Percentiles rank a stretch among this genome's conserved stretches.
Conservation (phyloP, 1,140 invertebrate species). For the Mesaphorura yosii region DNA sequence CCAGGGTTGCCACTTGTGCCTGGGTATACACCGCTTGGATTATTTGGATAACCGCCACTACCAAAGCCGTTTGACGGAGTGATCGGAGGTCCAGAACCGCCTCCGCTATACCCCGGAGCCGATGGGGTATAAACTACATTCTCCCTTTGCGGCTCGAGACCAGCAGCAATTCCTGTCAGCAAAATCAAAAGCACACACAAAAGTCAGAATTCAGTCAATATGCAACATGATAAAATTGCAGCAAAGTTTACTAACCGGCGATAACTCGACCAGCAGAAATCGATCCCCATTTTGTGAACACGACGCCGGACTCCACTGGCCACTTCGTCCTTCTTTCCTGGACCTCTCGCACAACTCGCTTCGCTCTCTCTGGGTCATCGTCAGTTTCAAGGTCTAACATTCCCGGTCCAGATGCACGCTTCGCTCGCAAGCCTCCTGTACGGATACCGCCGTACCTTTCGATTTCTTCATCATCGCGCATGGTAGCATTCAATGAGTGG, state of each 20-base stretch:
- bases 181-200: background rate
- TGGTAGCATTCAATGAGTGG: slow-evolving; percentile 31
- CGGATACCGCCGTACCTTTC: background rate
- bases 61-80: slow-evolving; percentile 2
- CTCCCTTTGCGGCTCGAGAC: background rate
- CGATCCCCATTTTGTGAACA: slow-evolving; percentile 24
- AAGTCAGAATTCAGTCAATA: background rate
- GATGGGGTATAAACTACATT: background rate
- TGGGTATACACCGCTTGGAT: background rate
- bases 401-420: background rate
- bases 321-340: slow-evolving; percentile 9
- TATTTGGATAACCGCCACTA: background rate
- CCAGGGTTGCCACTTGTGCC: slow-evolving; percentile 1
- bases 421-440: background rate
- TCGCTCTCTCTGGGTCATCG: background rate
- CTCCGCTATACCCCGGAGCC: background rate
- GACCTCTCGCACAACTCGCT: background rate
- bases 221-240: background rate
- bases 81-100: background rate
- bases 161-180: slow-evolving; percentile 26
- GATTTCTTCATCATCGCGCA: slow-evolving; percentile 26
- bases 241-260: slow-evolving; percentile 15
- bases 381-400: background rate
- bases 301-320: slow-evolving; percentile 24
- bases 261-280: slow-evolving; percentile 20